Evolutionary conservation across 2,113 vertebrate species (phyloP), one percentile per base, ranked within the genome.

Genomic region (Ciconia boyciana): DNA sequence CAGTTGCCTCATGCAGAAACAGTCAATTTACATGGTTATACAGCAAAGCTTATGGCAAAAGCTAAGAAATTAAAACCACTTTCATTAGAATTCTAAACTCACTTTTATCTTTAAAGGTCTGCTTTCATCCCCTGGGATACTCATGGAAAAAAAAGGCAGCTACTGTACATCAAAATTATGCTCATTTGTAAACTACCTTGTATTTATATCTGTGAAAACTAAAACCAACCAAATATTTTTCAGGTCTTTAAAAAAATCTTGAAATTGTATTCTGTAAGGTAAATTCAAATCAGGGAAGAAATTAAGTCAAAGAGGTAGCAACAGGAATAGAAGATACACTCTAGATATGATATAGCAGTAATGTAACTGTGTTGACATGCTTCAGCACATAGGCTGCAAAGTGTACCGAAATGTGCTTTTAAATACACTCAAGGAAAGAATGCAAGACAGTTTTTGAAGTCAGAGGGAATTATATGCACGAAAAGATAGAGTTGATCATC

Each of bases 31-130:
- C 76, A 68, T 87, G 72, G 51, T 81, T 87, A 58, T 76, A 83
- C n/a, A 89, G 65, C 11, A 72, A 91, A 95, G 41, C 51, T 95
- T 76, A 89, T 80, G 52, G 52, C 65, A 95, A 95, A 96, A 92
- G 31, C 54, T 84, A 60, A 75, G 46, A 78, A 64, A 94, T 52
- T 79, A 76, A 89, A 94, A 49, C 1, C 7, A 72, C 6, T 94
- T 91, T 58, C 49, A 85, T 83, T 89, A 58, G 54, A 76, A 85
- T 95, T 91, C 54, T 94, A 93, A 89, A 87, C 87, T 96, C 22
- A 55, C 46, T 94, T 94, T 92, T 89, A 78, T 93, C 60, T 91
- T 92, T 85, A 65, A 76, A 89, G 29, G 32, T 89, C 54, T 91
- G 6, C 17, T 94, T 95, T 96, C 34, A 62, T 80, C 57, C 74